A percentile compares a stretch with the other conserved stretches of the same genome.
Conservation (phyloP, 2,888 invertebrate species). For the Himalopsyche japonica region DNA sequence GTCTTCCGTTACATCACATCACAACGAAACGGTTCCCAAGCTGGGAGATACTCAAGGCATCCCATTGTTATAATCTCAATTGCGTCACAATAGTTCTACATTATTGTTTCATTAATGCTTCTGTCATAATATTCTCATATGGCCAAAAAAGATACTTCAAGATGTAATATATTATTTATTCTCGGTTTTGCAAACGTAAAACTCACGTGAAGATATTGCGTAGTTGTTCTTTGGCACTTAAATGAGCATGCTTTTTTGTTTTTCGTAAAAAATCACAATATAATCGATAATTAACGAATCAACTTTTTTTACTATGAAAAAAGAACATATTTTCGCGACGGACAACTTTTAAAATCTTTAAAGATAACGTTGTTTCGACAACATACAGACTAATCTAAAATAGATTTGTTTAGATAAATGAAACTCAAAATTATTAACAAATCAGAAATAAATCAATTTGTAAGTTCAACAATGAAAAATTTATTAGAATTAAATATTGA, state of each 20-base stretch:
- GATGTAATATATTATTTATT: not conserved
- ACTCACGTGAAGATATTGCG: not conserved
- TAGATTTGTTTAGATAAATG: too few species aligned
- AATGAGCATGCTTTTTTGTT: not conserved
- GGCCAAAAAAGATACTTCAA: not conserved
- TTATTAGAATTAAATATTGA: too few species aligned
- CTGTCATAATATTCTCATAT: not conserved
- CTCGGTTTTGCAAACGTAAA: not conserved
- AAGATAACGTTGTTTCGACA: too few species aligned
- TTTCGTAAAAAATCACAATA: too few species aligned
- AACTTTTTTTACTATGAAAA: too few species aligned
- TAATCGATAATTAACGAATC: too few species aligned
- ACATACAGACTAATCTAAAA: too few species aligned
- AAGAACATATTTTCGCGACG: too few species aligned
- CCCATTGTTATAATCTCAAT: slow-evolving; percentile 21
- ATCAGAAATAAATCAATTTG: too few species aligned
- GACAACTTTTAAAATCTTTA: too few species aligned
- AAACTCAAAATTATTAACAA: too few species aligned
- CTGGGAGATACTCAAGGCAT: slow-evolving; percentile 6
- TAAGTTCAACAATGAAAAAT: too few species aligned
- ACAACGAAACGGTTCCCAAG: slow-evolving; percentile 19
- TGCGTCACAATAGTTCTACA: slow-evolving; percentile 10
- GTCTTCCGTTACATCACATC: slow-evolving; percentile 22
- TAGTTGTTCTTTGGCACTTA: not conserved
- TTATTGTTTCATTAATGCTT: not conserved